These are phyloP conservation scores for Pitangus sulphuratus DNA, from an alignment of 2,797 vertebrate species.

Conservation along the genomic window DNA sequence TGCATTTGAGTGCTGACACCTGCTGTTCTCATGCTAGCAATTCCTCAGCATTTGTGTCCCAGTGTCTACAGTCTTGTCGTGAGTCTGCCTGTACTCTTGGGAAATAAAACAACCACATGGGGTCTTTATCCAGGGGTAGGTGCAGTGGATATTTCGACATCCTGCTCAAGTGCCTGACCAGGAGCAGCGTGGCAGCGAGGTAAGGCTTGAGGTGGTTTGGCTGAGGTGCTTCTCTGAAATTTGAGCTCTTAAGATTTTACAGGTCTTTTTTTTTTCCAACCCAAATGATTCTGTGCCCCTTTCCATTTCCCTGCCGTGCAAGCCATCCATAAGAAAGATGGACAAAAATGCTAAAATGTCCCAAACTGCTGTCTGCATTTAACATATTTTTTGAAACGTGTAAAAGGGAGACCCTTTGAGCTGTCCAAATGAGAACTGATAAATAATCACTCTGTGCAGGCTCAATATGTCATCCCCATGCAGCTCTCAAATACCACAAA, in stretches of 20 bases:
- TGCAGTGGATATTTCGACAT: background rate
- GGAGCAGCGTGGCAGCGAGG: background rate
- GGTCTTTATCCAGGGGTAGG: background rate
- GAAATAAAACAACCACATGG: background rate
- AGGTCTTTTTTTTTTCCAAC: background rate
- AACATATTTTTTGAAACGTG: background rate
- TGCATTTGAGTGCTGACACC: background rate
- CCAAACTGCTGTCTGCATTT: background rate
- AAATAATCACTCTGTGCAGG: background rate
- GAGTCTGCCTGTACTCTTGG: background rate
- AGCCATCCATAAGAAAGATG: background rate
- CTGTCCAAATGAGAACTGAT: background rate
- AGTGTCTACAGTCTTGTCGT: fast-evolving
- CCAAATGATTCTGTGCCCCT: background rate
- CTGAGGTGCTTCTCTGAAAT: background rate
- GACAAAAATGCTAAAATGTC: background rate
- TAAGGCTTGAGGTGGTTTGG: background rate
- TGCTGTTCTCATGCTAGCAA: background rate
- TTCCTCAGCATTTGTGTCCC: background rate
- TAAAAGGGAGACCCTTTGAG: background rate
- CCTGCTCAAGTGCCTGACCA: background rate
- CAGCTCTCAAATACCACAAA: background rate
- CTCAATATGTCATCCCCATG: background rate
- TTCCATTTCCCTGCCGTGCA: background rate
- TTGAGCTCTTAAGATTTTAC: background rate